Conservation (phyloP, 2,888 invertebrate genomes). For the Heteromurus nitidus region DNA sequence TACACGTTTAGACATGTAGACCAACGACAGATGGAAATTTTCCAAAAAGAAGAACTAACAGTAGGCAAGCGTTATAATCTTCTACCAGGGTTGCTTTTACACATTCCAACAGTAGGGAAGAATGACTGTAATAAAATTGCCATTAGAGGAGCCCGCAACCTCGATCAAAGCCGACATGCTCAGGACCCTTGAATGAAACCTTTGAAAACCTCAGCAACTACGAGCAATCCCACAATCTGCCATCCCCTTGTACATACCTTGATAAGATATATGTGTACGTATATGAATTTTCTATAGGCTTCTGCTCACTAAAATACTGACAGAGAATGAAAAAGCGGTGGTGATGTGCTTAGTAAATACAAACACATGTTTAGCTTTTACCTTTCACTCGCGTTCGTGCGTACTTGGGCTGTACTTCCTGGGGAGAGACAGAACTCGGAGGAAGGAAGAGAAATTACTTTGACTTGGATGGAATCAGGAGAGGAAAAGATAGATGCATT, state of each 20-base stretch:
- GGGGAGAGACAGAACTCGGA: background rate
- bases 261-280: too few relatives aligned
- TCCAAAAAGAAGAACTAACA: too few relatives aligned
- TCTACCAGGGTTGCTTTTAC: background rate
- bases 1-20: too few relatives aligned
- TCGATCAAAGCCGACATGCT: constrained; percentile 51
- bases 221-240: too few relatives aligned
- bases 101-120: constrained; percentile 30
- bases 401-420: background rate
- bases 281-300: background rate
- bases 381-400: background rate
- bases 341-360: constrained; percentile 20
- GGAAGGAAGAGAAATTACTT: constrained; percentile 29
- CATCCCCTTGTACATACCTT: too few relatives aligned
- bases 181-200: constrained; percentile 11
- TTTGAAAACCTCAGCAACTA: constrained; percentile 17
- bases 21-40: too few relatives aligned
- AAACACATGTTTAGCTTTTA: constrained; percentile 36
- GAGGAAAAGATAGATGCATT: background rate
- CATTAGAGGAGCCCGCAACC: constrained; percentile 59
- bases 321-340: constrained; percentile 14
- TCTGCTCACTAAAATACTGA: background rate
- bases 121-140: constrained; percentile 61
- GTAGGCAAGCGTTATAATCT: background rate
- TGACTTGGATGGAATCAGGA: constrained; percentile 21